A percentile compares a stretch with the other conserved stretches of the same genome.
Evolutionary conservation across 2,797 vertebrate genomes (phyloP).

Genomic region (Tenualosa ilisha): DNA sequence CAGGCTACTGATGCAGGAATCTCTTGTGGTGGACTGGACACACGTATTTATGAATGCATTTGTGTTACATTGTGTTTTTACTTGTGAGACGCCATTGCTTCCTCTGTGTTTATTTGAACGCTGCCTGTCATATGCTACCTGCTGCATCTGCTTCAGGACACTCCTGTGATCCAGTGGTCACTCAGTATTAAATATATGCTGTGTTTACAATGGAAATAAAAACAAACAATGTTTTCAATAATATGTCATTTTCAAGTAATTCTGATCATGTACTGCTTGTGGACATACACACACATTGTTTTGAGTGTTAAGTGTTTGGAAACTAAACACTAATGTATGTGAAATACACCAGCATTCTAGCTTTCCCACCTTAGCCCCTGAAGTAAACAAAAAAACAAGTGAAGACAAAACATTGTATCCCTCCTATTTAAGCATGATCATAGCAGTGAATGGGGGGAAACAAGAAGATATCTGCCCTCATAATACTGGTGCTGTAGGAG

Average conservation of each 20-base stretch:
- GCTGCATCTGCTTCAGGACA: neutral
- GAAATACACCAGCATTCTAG: too few species aligned
- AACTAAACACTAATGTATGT: neutral
- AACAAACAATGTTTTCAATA: neutral
- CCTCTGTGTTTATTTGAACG: neutral
- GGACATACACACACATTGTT: neutral
- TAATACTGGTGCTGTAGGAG: neutral
- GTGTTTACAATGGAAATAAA: constrained; percentile 18
- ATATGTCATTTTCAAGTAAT: neutral
- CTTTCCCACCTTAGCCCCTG: too few species aligned
- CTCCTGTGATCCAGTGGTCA: neutral
- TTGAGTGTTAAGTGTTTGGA: neutral
- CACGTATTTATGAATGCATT: neutral
- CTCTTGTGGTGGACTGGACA: neutral
- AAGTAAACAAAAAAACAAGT: too few species aligned
- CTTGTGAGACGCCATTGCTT: neutral
- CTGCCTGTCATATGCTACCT: neutral
- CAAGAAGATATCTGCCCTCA: neutral
- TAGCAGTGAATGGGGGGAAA: too few species aligned
- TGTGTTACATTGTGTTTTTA: neutral
- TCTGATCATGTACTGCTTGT: neutral
- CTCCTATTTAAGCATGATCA: too few species aligned
- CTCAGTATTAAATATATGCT: neutral
- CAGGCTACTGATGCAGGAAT: neutral
- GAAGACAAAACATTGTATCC: too few species aligned